phyloP scores from a whole-genome alignment of 2,888 invertebrate genomes.

The Mesochorus sp. region DNA sequence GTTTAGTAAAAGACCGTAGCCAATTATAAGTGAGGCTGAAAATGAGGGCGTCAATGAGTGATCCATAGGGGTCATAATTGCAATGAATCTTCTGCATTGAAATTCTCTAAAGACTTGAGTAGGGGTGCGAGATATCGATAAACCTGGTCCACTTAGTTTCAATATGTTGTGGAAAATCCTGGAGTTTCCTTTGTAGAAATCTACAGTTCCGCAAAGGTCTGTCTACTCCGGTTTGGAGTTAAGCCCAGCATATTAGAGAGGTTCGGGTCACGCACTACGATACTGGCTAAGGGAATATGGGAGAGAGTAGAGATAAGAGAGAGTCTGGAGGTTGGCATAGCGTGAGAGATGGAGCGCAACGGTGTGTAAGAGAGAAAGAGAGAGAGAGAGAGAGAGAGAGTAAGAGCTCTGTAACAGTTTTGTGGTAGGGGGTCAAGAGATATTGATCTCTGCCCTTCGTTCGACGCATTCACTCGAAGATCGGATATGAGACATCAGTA shows the following conservation, averaged over 20 bases:
- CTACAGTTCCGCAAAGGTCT: slow-evolving; percentile 49
- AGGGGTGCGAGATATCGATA: background rate
- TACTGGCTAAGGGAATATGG: slow-evolving; percentile 59
- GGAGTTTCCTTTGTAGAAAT: slow-evolving; percentile 53
- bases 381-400: slow-evolving; percentile 34
- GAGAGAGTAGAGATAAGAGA: slow-evolving; percentile 39
- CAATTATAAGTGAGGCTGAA: too few relatives aligned
- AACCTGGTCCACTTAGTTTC: background rate
- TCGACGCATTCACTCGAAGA: slow-evolving; percentile 62
- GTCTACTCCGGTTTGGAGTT: slow-evolving; percentile 46
- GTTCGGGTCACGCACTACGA: slow-evolving; percentile 61
- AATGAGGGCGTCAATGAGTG: too few relatives aligned
- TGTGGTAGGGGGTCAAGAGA: slow-evolving; percentile 63
- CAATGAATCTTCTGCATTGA: background rate
- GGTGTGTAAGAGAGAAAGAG: slow-evolving; percentile 20
- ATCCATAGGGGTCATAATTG: too few relatives aligned
- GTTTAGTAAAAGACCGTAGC: too few relatives aligned
- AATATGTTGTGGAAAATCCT: slow-evolving; percentile 12
- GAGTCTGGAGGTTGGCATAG: slow-evolving; percentile 40
- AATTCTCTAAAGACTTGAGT: background rate
- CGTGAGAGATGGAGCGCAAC: slow-evolving; percentile 18
- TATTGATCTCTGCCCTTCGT: slow-evolving; percentile 67
- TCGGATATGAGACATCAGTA: slow-evolving; percentile 57
- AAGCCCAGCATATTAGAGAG: slow-evolving; percentile 58
- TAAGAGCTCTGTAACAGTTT: slow-evolving; percentile 50